Evolutionary conservation across 1,140 invertebrate genomes (phyloP).

Genomic region (Drosophila suzukii): DNA sequence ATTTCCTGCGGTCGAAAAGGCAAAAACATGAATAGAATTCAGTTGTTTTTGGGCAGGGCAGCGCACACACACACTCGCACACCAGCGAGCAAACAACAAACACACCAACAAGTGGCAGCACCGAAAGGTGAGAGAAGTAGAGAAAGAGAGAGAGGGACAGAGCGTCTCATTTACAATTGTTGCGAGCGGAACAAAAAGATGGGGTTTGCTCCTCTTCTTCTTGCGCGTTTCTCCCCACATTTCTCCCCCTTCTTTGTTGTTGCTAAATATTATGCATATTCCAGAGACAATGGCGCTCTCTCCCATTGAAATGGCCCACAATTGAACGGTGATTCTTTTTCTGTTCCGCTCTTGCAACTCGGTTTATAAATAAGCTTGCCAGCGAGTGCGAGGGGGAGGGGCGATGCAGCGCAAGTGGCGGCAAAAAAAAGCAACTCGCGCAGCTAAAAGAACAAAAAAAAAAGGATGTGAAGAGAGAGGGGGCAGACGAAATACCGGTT

Average conservation of each 20-base stretch:
- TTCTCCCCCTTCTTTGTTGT: slow-evolving; percentile 29
- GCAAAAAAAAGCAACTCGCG: slow-evolving; percentile 66
- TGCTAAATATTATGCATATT: slow-evolving; percentile 71
- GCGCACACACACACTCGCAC: slow-evolving; percentile 4
- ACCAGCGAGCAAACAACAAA: slow-evolving; percentile 9
- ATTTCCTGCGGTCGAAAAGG: slow-evolving; percentile 48
- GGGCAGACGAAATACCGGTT: slow-evolving; percentile 66
- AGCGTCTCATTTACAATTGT: slow-evolving; percentile 38
- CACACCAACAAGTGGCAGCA: slow-evolving; percentile 65
- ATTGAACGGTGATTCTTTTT: slow-evolving; percentile 59
- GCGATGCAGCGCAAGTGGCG: slow-evolving; percentile 55
- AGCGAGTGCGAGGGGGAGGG: slow-evolving; percentile 19
- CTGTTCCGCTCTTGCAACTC: slow-evolving; percentile 41
- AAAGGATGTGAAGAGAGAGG: slow-evolving; percentile 9
- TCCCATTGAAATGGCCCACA: slow-evolving; percentile 66
- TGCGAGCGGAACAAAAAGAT: slow-evolving; percentile 48
- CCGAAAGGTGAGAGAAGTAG: slow-evolving; percentile 28
- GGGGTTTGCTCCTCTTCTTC: slow-evolving; percentile 15
- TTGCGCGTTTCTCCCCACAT: background rate
- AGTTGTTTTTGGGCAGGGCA: slow-evolving; percentile 59
- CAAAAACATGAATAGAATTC: slow-evolving; percentile 58
- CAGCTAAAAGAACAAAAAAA: slow-evolving; percentile 53
- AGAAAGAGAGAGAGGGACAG: slow-evolving; percentile 27
- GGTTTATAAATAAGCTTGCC: slow-evolving; percentile 64
- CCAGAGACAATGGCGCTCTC: slow-evolving; percentile 51